phyloP scores from a whole-genome alignment of 1,140 invertebrate genomes.

The Solenopsis invicta region DNA sequence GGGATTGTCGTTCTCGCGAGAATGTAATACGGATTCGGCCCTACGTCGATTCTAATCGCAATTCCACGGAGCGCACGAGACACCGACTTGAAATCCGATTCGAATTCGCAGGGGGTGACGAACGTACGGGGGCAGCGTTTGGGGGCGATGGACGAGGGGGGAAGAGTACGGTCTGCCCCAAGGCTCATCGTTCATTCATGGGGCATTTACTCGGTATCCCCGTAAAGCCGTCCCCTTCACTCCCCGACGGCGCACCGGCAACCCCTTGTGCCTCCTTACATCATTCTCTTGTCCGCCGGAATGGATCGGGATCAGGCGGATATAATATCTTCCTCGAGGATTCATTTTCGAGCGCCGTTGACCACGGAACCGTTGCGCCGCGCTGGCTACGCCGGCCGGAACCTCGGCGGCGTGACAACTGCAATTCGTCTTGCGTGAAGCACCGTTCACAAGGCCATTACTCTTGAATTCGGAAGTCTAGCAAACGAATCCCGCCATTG shows the following conservation, averaged over 20 bases:
- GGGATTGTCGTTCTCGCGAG: constrained; percentile 49
- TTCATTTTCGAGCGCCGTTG: constrained; percentile 75
- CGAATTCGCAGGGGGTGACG: constrained; percentile 75
- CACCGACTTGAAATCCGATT: constrained; percentile 81
- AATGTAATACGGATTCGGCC: constrained; percentile 82
- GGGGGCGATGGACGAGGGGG: constrained; percentile 22
- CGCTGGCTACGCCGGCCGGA: constrained; percentile 21
- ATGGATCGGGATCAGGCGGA: constrained; percentile 84
- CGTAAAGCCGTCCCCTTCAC: constrained; percentile 80
- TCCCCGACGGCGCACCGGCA: constrained; percentile 47
- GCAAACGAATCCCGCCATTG: constrained; percentile 51
- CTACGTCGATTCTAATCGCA: constrained; percentile 78
- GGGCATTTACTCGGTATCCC: constrained; percentile 86
- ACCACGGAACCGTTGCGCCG: constrained; percentile 39
- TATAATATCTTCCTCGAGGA: constrained; percentile 82
- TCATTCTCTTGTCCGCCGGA: constrained; percentile 82
- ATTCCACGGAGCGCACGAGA: constrained; percentile 75
- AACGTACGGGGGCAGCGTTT: not conserved
- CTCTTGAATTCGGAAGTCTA: constrained; percentile 60
- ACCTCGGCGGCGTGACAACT: constrained; percentile 53
- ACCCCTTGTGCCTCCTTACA: constrained; percentile 77
- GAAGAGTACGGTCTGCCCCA: constrained; percentile 74
- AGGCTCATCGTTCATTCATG: constrained; percentile 87
- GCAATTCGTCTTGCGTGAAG: constrained; percentile 71
- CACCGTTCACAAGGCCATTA: constrained; percentile 59